These are phyloP conservation scores for Cyanoramphus novaezelandiae DNA, from an alignment of 2,113 vertebrate genomes.

Conservation along the genomic window DNA sequence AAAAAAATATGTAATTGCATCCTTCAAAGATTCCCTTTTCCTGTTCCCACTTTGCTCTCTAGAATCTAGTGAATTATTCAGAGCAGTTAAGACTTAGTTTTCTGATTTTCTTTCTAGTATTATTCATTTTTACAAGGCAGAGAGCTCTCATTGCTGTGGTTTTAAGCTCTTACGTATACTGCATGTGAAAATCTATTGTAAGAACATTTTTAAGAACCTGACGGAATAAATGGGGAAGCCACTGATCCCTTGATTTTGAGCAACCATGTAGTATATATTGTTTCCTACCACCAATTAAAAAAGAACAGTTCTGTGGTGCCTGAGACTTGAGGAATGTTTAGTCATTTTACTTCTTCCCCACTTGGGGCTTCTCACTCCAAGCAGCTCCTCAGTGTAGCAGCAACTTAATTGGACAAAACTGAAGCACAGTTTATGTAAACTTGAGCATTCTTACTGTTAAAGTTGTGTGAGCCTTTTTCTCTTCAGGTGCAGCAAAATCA, in stretches of 20 bases:
- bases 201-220: neutral
- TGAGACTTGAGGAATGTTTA: neutral
- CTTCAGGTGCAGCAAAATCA: neutral
- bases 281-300: neutral
- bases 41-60: neutral
- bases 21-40: neutral
- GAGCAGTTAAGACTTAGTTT: neutral
- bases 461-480: neutral
- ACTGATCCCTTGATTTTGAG: neutral
- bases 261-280: neutral
- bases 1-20: neutral
- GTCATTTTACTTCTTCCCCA: neutral
- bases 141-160: neutral
- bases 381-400: neutral
- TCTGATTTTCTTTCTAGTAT: neutral
- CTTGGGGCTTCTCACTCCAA: neutral
- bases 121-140: neutral
- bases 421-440: neutral
- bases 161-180: neutral
- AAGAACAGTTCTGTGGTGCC: neutral
- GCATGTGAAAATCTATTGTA: neutral
- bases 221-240: neutral
- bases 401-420: neutral
- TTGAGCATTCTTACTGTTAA: neutral
- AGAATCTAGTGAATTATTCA: neutral